These are phyloP conservation scores for Pecten maximus DNA, from an alignment of 2,888 invertebrate genomes.

Conservation along the genomic window DNA sequence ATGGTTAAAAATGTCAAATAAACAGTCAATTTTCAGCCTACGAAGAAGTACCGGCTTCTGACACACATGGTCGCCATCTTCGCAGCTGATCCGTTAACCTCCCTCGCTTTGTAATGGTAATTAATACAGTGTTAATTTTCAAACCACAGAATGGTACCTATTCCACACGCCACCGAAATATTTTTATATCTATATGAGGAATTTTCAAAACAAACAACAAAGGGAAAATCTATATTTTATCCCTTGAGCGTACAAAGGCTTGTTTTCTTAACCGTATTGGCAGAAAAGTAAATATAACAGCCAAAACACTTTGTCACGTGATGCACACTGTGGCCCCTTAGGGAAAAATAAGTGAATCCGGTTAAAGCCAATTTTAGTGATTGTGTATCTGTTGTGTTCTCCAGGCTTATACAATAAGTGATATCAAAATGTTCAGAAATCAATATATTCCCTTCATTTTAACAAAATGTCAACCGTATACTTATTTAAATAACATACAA, in stretches of 20 bases:
- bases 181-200: not conserved
- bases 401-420: not conserved
- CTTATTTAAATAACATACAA: no score
- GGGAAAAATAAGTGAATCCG: not conserved
- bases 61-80: constrained; percentile 68
- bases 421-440: not conserved
- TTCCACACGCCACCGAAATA: not conserved
- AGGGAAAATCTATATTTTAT: not conserved
- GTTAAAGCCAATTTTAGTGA: not conserved
- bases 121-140: not conserved
- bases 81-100: constrained; percentile 56
- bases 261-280: not conserved
- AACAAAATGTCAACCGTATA: no score
- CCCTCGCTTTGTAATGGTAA: constrained; percentile 39
- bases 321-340: not conserved
- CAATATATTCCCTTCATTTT: no score
- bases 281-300: not conserved
- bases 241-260: not conserved
- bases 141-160: not conserved
- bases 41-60: constrained; percentile 55
- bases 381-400: not conserved
- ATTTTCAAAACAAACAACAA: not conserved
- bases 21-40: not conserved
- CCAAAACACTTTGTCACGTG: constrained; percentile 22
- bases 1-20: not conserved